Percentiles rank a stretch among this genome's conserved stretches.
phyloP scores from a whole-genome alignment of 2,797 vertebrate species.

The Hafferia zeledoni region DNA sequence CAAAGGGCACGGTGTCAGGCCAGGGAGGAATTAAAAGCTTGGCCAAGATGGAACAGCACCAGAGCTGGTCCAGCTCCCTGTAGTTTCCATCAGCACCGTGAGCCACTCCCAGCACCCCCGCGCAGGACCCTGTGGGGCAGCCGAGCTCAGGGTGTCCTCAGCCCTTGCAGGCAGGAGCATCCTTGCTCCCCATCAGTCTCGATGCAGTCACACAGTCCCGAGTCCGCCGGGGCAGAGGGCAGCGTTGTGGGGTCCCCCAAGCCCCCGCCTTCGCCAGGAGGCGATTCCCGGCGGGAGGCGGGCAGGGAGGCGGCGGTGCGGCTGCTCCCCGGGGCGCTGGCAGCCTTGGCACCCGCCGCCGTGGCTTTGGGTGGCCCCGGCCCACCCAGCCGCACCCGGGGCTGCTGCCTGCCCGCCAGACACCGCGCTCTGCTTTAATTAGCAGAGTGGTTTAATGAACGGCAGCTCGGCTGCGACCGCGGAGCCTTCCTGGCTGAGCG shows the following conservation, averaged over 20 bases:
- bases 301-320: background rate
- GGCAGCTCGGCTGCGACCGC: background rate
- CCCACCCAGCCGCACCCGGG: background rate
- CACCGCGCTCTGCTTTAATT: background rate
- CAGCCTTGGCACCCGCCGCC: background rate
- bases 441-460: background rate
- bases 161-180: rapidly evolving
- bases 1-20: rapidly evolving
- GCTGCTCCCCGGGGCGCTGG: background rate
- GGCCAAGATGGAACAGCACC: rapidly evolving
- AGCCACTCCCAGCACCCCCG: background rate
- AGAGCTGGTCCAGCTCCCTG: background rate
- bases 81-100: background rate
- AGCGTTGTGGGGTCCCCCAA: rapidly evolving
- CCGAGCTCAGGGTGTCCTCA: background rate
- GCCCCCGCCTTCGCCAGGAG: rapidly evolving
- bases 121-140: background rate
- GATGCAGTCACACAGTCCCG: rapidly evolving
- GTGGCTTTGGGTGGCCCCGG: background rate
- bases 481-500: background rate
- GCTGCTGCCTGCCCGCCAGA: background rate
- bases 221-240: rapidly evolving
- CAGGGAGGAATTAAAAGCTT: background rate
- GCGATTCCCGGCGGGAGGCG: background rate
- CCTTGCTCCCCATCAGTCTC: background rate